These are phyloP conservation scores for Hirundichthys speculiger DNA, from an alignment of 2,113 vertebrate species.

Conservation along the genomic window DNA sequence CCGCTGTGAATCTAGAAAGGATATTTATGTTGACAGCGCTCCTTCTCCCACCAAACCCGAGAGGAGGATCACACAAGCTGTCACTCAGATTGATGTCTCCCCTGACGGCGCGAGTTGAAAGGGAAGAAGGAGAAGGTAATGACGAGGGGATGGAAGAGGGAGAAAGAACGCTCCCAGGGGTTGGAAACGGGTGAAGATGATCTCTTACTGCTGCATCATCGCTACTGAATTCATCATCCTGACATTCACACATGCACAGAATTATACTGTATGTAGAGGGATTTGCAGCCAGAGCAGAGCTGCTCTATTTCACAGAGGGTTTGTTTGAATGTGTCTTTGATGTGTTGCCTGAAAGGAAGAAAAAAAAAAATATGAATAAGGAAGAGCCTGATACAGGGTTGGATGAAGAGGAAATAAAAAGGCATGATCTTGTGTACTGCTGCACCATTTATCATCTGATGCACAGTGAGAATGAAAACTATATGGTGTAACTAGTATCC, in stretches of 20 bases:
- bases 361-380: constrained; percentile 1
- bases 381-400: constrained; percentile 37
- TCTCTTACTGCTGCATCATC: constrained; percentile 47
- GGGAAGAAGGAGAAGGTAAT: constrained; percentile 52
- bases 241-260: constrained; percentile 39
- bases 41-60: constrained; percentile 62
- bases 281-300: constrained; percentile 44
- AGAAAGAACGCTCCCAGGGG: constrained; percentile 34
- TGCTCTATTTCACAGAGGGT: constrained; percentile 52
- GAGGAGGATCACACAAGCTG: constrained; percentile 69
- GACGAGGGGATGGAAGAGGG: constrained; percentile 40
- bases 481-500: constrained; percentile 7
- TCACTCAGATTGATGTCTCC: constrained; percentile 69
- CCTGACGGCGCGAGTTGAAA: constrained; percentile 62
- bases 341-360: constrained; percentile 32
- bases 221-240: constrained; percentile 42
- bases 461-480: background rate
- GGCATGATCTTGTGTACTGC: constrained; percentile 13
- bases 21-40: constrained; percentile 74
- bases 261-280: constrained; percentile 16
- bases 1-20: constrained; percentile 36
- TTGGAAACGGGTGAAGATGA: constrained; percentile 35
- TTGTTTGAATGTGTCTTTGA: constrained; percentile 57
- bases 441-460: constrained; percentile 20
- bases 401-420: constrained; percentile 43